A percentile compares a stretch with the other conserved stretches of the same genome.
These are phyloP conservation scores for Scaptomyza cyrtandrae DNA, from an alignment of 2,888 invertebrate genomes.

Conservation along the genomic window DNA sequence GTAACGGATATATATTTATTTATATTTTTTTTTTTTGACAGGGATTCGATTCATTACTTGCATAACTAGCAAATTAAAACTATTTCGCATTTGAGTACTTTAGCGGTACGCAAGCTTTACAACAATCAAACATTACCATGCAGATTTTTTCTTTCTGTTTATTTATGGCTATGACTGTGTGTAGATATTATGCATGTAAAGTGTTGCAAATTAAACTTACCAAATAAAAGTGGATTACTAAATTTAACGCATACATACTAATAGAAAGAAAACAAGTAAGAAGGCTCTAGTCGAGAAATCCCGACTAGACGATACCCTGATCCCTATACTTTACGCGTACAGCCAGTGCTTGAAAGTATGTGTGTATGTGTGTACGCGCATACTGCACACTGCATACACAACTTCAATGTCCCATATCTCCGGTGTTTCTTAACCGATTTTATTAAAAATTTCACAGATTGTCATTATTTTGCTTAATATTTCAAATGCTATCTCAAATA, in stretches of 20 bases:
- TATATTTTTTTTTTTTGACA: background rate
- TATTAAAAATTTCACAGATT: too few species aligned
- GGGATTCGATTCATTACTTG: conserved; percentile 1
- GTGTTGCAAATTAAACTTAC: conserved; percentile 53
- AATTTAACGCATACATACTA: background rate
- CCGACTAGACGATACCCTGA: too few species aligned
- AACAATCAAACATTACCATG: conserved; percentile 73
- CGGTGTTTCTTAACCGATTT: too few species aligned
- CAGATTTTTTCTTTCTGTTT: conserved; percentile 34
- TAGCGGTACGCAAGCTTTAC: conserved; percentile 71
- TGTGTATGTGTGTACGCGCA: too few species aligned
- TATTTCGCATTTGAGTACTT: conserved; percentile 33
- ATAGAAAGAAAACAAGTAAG: background rate
- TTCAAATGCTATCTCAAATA: too few species aligned
- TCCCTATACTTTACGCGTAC: too few species aligned
- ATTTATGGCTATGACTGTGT: conserved; percentile 3
- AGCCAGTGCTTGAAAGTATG: too few species aligned
- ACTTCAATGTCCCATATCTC: too few species aligned
- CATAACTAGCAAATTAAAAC: conserved; percentile 1
- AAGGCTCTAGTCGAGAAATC: too few species aligned
- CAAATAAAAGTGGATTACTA: conserved; percentile 43
- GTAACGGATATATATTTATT: background rate
- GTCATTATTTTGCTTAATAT: too few species aligned
- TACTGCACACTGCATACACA: too few species aligned
- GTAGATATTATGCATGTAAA: background rate